phyloP scores from a whole-genome alignment of 2,797 vertebrate species.

The Momotus momota region DNA sequence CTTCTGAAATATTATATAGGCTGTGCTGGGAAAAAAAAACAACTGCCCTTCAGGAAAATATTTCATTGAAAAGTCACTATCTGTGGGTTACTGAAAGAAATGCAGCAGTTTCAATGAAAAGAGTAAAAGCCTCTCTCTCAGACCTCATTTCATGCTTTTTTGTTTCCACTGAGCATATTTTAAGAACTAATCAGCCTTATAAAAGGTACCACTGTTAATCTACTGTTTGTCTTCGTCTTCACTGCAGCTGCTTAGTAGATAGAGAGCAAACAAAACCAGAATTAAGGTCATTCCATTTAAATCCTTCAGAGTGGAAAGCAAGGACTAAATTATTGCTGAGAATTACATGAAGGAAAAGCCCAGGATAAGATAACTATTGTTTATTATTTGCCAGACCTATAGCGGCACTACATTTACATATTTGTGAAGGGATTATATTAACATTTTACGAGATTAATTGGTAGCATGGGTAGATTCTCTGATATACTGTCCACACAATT shows the following conservation, averaged over 20 bases:
- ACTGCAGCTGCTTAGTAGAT: slow-evolving; percentile 79
- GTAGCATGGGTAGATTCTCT: slow-evolving; percentile 54
- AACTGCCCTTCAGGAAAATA: slow-evolving; percentile 49
- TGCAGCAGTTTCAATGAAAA: slow-evolving; percentile 59
- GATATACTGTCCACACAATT: slow-evolving; percentile 14
- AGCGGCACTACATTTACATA: slow-evolving; percentile 70
- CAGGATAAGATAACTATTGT: slow-evolving; percentile 72
- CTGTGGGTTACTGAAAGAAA: slow-evolving; percentile 59
- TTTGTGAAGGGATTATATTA: slow-evolving; percentile 79
- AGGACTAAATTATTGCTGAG: slow-evolving; percentile 80
- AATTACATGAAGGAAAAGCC: slow-evolving; percentile 69
- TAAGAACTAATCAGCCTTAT: slow-evolving; percentile 79
- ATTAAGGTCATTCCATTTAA: slow-evolving; percentile 85
- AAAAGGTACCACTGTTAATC: slow-evolving; percentile 82
- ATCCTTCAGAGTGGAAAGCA: slow-evolving; percentile 79
- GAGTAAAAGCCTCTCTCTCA: slow-evolving; percentile 61
- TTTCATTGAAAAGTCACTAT: slow-evolving; percentile 66
- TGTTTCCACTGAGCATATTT: slow-evolving; percentile 80
- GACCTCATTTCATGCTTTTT: slow-evolving; percentile 65
- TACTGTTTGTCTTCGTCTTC: slow-evolving; percentile 83
- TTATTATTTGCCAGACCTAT: slow-evolving; percentile 75
- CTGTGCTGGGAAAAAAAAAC: slow-evolving; percentile 53
- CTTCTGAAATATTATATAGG: slow-evolving; percentile 58
- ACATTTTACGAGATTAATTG: slow-evolving; percentile 75
- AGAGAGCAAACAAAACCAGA: slow-evolving; percentile 82